Conservation (phyloP, 1,140 invertebrate genomes). For the Xylocopa sonorina region DNA sequence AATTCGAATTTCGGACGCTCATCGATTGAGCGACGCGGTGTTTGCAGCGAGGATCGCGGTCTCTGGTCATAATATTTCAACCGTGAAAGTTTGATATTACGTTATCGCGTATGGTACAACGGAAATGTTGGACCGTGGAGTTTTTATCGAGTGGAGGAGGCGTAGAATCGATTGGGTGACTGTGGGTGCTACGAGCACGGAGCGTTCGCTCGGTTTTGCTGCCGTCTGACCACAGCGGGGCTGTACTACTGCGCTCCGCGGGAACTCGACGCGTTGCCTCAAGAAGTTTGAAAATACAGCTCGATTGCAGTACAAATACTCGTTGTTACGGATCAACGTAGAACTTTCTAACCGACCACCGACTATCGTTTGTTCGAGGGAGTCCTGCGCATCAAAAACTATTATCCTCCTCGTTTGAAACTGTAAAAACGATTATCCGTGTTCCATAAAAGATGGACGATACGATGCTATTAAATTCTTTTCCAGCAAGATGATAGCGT, state of each 20-base stretch:
- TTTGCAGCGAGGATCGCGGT: not conserved
- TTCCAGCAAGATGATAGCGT: no score
- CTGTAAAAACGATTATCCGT: no score
- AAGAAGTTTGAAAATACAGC: conserved; percentile 3
- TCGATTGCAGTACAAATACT: conserved; percentile 18
- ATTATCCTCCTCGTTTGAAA: no score
- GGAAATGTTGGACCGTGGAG: not conserved
- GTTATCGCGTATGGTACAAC: no score
- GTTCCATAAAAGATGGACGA: no score
- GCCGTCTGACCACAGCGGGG: not conserved
- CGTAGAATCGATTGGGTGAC: not conserved
- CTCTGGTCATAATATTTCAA: no score
- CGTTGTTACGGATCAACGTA: not conserved
- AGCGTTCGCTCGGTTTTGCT: not conserved
- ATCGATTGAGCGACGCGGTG: not conserved
- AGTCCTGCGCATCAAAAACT: not conserved
- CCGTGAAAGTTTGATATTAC: not conserved
- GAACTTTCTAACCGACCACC: no score
- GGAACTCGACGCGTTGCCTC: not conserved
- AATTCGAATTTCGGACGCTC: not conserved
- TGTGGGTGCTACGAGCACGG: not conserved
- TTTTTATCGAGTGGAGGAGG: not conserved
- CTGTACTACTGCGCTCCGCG: not conserved
- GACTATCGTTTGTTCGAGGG: not conserved
- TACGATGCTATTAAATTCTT: no score